Evolutionary conservation across 2,888 invertebrate genomes (phyloP).

Genomic region (Branchellion lobata): DNA sequence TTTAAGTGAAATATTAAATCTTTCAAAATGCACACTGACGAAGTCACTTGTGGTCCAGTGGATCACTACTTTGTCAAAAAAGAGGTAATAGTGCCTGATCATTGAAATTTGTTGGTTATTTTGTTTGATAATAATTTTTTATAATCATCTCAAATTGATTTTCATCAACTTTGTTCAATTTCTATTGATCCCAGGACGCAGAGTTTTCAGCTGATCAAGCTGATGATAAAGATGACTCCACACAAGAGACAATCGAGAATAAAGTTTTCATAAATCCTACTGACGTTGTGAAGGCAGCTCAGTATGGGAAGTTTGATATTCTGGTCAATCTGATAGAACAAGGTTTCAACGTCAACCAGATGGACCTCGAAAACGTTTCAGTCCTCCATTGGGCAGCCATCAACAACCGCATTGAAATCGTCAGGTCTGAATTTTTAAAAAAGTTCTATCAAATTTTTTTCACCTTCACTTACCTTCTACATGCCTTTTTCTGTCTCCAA

Average conservation of each 20-base stretch:
- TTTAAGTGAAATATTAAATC: too few relatives aligned
- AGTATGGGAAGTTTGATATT: slow-evolving; percentile 82
- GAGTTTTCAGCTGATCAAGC: too few relatives aligned
- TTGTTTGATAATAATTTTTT: too few relatives aligned
- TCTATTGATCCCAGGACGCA: too few relatives aligned
- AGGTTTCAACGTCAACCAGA: slow-evolving; percentile 84
- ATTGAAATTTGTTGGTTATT: too few relatives aligned
- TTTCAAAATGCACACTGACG: slow-evolving; percentile 16
- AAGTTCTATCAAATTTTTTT: not conserved
- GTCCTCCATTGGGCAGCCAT: slow-evolving; percentile 99
- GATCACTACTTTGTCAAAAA: slow-evolving; percentile 54
- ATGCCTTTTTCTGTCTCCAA: too few relatives aligned
- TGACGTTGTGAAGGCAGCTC: slow-evolving; percentile 68
- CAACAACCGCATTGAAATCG: slow-evolving; percentile 90
- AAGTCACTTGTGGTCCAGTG: slow-evolving; percentile 56
- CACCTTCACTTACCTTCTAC: not conserved
- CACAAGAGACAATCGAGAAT: too few relatives aligned
- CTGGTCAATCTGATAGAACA: slow-evolving; percentile 52
- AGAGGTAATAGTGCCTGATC: too few relatives aligned
- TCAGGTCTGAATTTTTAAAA: slow-evolving; percentile 66
- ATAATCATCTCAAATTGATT: too few relatives aligned
- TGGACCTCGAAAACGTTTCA: slow-evolving; percentile 91
- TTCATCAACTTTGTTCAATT: too few relatives aligned
- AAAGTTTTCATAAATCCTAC: slow-evolving; percentile 49
- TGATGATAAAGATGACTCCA: too few relatives aligned